Evolutionary conservation across 2,797 vertebrate species (phyloP).

Genomic region (Nyctalus aviator): DNA sequence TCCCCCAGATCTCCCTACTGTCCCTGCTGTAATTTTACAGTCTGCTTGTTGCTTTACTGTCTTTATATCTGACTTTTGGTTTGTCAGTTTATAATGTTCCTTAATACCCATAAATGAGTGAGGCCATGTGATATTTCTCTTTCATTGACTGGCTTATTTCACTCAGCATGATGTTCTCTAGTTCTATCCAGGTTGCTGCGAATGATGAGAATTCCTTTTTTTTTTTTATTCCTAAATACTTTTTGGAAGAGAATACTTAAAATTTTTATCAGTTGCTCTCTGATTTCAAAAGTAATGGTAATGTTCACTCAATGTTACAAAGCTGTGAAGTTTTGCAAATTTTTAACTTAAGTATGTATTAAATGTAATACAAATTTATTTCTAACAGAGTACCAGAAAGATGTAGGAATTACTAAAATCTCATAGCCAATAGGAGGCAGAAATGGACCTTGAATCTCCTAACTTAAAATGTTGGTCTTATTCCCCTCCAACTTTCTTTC

Average conservation of each 20-base stretch:
- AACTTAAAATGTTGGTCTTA: neutral
- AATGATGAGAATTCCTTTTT: too few species aligned
- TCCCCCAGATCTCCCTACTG: too few species aligned
- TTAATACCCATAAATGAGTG: too few species aligned
- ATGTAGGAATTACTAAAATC: neutral
- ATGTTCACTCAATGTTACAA: neutral
- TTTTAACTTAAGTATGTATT: neutral
- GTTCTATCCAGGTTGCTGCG: too few species aligned
- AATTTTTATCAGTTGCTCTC: neutral
- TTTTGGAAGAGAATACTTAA: neutral
- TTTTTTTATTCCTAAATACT: neutral
- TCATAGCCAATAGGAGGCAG: neutral
- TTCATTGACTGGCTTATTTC: too few species aligned
- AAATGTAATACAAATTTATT: neutral
- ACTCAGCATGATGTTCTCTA: too few species aligned
- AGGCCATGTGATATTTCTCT: too few species aligned
- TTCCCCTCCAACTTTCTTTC: neutral
- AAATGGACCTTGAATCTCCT: neutral
- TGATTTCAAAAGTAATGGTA: neutral
- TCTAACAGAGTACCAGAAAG: neutral
- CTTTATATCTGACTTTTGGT: too few species aligned
- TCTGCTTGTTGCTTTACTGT: too few species aligned
- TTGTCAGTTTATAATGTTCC: too few species aligned
- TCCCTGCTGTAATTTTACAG: too few species aligned
- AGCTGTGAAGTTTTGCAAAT: neutral